Percentiles rank a stretch among this genome's conserved stretches.
phyloP scores from a whole-genome alignment of 2,888 invertebrate species.

The Sinhomidia bicolor region DNA sequence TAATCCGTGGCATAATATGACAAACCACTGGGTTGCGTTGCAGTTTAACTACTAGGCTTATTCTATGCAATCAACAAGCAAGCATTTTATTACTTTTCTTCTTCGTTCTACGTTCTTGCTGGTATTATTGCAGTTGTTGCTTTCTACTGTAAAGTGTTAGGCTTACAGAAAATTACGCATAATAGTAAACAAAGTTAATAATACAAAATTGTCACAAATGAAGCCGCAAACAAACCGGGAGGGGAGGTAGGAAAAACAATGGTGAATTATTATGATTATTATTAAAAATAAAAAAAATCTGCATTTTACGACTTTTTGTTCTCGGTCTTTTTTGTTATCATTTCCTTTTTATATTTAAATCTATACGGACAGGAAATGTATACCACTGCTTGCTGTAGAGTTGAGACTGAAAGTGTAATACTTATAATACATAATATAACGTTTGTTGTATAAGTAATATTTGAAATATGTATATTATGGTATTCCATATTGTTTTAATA shows the following conservation, averaged over 20 bases:
- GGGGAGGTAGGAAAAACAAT: not conserved
- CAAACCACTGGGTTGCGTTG: not conserved
- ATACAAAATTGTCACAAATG: slow-evolving; percentile 60
- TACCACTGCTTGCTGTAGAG: not conserved
- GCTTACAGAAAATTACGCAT: not conserved
- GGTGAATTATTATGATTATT: slow-evolving; percentile 57
- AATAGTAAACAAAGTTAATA: slow-evolving; percentile 43
- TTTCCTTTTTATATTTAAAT: not conserved
- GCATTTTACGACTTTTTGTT: slow-evolving; percentile 54
- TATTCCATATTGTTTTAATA: not conserved
- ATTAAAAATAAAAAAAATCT: slow-evolving; percentile 46
- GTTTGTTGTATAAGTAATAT: not conserved
- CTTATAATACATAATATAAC: not conserved
- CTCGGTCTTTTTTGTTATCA: slow-evolving; percentile 32
- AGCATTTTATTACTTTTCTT: slow-evolving; percentile 22
- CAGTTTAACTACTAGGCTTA: not conserved
- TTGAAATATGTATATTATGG: not conserved
- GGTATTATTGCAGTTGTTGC: not conserved
- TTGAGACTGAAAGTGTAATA: slow-evolving; percentile 6
- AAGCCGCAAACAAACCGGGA: slow-evolving; percentile 38
- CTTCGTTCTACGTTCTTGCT: not conserved
- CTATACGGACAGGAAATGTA: not conserved
- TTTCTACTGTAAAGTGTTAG: not conserved
- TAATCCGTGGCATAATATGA: not conserved
- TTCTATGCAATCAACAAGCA: not conserved